Evolutionary conservation across 2,797 vertebrate species (phyloP).

Genomic region (Poeciliopsis paucimaculata): DNA sequence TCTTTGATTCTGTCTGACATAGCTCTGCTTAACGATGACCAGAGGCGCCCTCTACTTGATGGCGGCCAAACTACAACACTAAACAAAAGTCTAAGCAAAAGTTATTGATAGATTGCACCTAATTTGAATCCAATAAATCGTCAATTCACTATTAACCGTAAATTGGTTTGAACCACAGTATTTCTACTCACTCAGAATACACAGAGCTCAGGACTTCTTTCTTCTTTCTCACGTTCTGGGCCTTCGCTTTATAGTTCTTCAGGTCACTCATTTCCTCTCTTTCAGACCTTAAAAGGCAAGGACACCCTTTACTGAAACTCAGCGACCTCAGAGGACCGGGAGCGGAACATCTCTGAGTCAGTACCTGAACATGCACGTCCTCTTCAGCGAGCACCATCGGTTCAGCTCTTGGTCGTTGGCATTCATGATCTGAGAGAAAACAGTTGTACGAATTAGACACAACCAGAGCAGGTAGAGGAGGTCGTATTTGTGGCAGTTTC

Average conservation of each 20-base stretch:
- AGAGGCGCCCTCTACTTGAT: no score
- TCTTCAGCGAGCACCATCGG: conserved; percentile 90
- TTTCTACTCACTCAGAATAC: conserved; percentile 77
- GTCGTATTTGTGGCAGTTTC: neutral
- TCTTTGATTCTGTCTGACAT: no score
- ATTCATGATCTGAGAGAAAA: conserved; percentile 79
- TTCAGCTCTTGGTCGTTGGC: conserved; percentile 91
- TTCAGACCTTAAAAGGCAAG: conserved; percentile 79
- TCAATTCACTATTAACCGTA: no score
- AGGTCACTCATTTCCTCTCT: conserved; percentile 86
- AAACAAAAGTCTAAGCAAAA: no score
- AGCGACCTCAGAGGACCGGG: neutral
- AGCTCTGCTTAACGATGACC: no score
- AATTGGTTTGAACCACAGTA: no score
- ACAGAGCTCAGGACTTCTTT: conserved; percentile 83
- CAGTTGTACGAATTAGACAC: neutral
- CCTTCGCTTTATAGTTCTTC: conserved; percentile 83
- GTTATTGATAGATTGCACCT: no score
- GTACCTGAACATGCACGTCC: conserved; percentile 95
- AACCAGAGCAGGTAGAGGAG: neutral
- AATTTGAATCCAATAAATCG: no score
- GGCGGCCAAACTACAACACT: no score
- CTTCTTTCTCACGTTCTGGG: conserved; percentile 82
- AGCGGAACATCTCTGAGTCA: rapidly evolving
- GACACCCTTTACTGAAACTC: rapidly evolving